These are phyloP conservation scores for Hirudo medicinalis DNA, from an alignment of 1,140 invertebrate species.

Conservation along the genomic window DNA sequence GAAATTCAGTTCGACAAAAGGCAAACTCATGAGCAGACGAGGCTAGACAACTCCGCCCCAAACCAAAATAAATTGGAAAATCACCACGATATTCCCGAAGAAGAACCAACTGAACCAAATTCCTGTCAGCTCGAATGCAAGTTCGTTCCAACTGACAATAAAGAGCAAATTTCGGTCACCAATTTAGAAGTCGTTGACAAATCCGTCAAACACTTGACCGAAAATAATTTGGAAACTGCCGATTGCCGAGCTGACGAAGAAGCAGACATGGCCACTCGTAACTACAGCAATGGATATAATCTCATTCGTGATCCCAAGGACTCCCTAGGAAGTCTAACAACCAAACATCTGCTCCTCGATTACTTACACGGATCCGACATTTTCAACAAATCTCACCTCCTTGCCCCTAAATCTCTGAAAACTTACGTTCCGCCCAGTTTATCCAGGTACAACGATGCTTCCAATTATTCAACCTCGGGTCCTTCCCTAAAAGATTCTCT, in stretches of 20 bases:
- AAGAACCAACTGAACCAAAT: background rate
- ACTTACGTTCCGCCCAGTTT: background rate
- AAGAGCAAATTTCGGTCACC: too few species aligned
- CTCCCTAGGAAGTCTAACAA: background rate
- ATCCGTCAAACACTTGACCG: too few species aligned
- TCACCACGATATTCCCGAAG: background rate
- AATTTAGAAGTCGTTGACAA: too few species aligned
- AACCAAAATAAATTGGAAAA: too few species aligned
- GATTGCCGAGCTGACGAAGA: background rate
- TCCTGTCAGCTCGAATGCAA: too few species aligned
- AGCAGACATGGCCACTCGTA: slow-evolving; percentile 3
- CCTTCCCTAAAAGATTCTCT: background rate
- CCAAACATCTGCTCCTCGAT: slow-evolving; percentile 2
- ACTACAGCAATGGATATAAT: background rate
- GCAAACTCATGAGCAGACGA: too few species aligned
- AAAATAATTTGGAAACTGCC: too few species aligned
- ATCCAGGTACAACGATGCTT: background rate
- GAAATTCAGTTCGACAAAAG: too few species aligned
- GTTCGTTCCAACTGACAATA: too few species aligned
- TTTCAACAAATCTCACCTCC: slow-evolving; percentile 8
- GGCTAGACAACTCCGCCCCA: too few species aligned
- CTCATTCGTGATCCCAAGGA: background rate
- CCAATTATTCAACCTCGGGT: background rate
- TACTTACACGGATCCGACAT: slow-evolving; percentile 5
- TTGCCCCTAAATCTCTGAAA: background rate